Evolutionary conservation across 1,140 invertebrate genomes (phyloP).

Genomic region (Diploscapter pachys): DNA sequence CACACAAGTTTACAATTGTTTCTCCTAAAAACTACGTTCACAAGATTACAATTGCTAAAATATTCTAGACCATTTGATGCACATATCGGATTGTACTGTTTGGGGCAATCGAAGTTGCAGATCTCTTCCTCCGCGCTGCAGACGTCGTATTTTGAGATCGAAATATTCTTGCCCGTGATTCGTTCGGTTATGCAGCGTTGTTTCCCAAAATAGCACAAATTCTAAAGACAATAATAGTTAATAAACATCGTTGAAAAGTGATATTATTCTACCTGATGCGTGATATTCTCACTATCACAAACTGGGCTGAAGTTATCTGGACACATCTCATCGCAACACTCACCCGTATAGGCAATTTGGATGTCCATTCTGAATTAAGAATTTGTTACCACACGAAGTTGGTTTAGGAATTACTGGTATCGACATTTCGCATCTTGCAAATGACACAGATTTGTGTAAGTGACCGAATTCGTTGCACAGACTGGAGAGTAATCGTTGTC

Average conservation of each 20-base stretch:
- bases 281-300: slow-evolving; percentile 43
- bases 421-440: too few relatives aligned
- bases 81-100: slow-evolving; percentile 43
- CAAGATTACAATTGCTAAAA: too few relatives aligned
- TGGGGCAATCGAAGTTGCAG: slow-evolving; percentile 32
- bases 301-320: slow-evolving; percentile 44
- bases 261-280: slow-evolving; percentile 39
- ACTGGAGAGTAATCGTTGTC: too few relatives aligned
- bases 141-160: slow-evolving; percentile 37
- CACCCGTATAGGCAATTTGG: slow-evolving; percentile 23
- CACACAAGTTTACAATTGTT: slow-evolving; percentile 36
- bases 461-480: too few relatives aligned
- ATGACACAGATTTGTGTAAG: too few relatives aligned
- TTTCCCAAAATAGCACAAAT: slow-evolving; percentile 46
- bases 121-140: slow-evolving; percentile 25
- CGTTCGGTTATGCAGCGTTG: slow-evolving; percentile 39
- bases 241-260: too few relatives aligned
- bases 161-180: slow-evolving; percentile 33
- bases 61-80: slow-evolving; percentile 39
- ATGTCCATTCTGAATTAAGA: background rate
- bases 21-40: background rate
- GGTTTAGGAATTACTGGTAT: too few relatives aligned
- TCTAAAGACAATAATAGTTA: slow-evolving; percentile 28
- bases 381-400: too few relatives aligned
- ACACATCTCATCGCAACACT: slow-evolving; percentile 36